phyloP scores from a whole-genome alignment of 1,140 invertebrate genomes.

The Rhopalosiphum padi region DNA sequence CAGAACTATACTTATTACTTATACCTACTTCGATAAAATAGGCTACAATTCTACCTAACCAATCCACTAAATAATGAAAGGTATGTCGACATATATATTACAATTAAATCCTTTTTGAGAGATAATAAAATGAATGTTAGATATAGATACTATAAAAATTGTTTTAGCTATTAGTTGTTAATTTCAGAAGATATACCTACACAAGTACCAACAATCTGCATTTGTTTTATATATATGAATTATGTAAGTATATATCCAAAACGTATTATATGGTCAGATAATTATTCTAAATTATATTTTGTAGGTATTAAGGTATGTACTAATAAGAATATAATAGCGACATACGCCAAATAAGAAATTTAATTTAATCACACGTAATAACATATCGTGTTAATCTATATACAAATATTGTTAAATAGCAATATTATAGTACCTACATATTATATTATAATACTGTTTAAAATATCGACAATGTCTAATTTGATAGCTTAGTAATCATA shows the following conservation, averaged over 20 bases:
- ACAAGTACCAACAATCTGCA: not conserved
- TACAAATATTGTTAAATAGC: not conserved
- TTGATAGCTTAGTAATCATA: not conserved
- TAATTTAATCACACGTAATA: not conserved
- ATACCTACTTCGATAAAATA: not conserved
- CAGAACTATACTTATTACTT: not conserved
- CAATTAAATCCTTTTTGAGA: not conserved
- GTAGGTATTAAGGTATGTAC: too few relatives aligned
- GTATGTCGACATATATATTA: not conserved
- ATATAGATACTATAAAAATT: not conserved
- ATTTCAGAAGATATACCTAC: not conserved
- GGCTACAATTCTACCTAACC: not conserved
- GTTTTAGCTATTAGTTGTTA: not conserved
- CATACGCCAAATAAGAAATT: not conserved
- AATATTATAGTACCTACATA: not conserved
- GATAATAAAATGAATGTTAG: not conserved
- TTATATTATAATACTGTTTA: not conserved
- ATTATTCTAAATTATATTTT: too few relatives aligned
- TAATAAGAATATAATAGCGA: too few relatives aligned
- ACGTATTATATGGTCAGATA: too few relatives aligned
- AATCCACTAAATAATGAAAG: not conserved
- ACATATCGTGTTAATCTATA: not conserved
- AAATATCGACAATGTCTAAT: not conserved
- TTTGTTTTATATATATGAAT: not conserved
- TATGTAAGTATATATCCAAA: not conserved